These are phyloP conservation scores for Rhamnusium bicolor DNA, from an alignment of 2,888 invertebrate genomes.

Conservation along the genomic window DNA sequence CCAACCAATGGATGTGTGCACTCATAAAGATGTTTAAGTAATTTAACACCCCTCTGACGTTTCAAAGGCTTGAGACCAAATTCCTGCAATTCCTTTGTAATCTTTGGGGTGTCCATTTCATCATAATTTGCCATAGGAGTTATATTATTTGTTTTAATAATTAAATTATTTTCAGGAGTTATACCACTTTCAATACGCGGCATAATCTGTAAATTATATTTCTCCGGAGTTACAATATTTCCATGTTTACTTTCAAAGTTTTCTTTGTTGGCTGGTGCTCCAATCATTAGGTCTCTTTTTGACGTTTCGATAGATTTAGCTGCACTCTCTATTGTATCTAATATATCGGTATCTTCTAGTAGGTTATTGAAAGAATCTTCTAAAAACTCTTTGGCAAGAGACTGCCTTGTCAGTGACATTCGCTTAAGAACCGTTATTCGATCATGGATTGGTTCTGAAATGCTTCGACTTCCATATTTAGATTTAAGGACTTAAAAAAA, in stretches of 20 bases:
- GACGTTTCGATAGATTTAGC: background rate
- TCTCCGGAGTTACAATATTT: conserved; percentile 14
- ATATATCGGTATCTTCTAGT: conserved; percentile 21
- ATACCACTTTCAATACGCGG: background rate
- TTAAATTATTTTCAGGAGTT: conserved; percentile 59
- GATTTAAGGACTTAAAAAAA: conserved; percentile 16
- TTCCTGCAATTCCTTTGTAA: conserved; percentile 75
- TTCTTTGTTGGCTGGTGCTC: background rate
- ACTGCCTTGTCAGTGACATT: background rate
- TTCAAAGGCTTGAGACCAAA: conserved; percentile 80
- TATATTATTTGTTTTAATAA: conserved; percentile 74
- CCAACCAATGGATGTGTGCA: conserved; percentile 78
- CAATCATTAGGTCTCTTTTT: background rate
- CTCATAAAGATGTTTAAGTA: conserved; percentile 79
- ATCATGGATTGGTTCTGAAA: conserved; percentile 6
- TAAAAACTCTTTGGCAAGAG: conserved; percentile 8
- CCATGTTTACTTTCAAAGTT: background rate
- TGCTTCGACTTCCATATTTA: conserved; percentile 23
- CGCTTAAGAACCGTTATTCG: conserved; percentile 19
- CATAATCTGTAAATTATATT: background rate
- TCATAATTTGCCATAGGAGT: conserved; percentile 77
- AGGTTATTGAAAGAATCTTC: conserved; percentile 38
- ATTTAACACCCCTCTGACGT: conserved; percentile 74
- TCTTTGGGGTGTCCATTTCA: conserved; percentile 74
- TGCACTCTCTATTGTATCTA: background rate